Conservation (phyloP, 2,888 invertebrate genomes). For the Helleia helle region DNA sequence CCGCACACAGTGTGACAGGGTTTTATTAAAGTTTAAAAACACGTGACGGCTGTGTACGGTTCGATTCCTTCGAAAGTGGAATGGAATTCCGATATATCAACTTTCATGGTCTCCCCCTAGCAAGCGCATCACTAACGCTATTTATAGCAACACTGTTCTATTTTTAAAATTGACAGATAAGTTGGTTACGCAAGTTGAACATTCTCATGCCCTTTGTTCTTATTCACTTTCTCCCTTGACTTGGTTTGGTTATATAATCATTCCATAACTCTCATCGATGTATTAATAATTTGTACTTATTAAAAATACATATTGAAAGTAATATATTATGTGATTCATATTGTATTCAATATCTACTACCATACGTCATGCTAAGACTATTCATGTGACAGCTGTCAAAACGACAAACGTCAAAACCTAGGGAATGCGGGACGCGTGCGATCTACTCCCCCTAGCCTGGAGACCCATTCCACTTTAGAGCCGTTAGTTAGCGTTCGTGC, state of each 20-base stretch:
- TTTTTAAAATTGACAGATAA: neutral
- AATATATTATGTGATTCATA: no score
- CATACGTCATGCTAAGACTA: no score
- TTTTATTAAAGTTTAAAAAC: slow-evolving; percentile 10
- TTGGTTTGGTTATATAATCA: no score
- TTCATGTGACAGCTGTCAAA: no score
- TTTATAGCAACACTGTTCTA: slow-evolving; percentile 9
- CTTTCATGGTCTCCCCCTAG: neutral
- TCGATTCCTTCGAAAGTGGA: slow-evolving; percentile 33
- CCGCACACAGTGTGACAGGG: slow-evolving; percentile 22
- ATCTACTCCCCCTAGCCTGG: no score
- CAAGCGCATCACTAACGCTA: neutral
- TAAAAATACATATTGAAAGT: no score
- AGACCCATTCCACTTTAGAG: neutral
- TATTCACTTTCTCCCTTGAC: neutral
- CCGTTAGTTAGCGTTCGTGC: neutral
- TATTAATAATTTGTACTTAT: no score
- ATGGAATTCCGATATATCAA: slow-evolving; percentile 23
- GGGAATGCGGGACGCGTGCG: no score
- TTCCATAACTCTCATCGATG: no score
- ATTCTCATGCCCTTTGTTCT: slow-evolving; percentile 8
- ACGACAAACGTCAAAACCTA: no score
- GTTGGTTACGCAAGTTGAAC: neutral
- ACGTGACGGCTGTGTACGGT: slow-evolving; percentile 22
- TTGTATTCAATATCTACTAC: no score